A percentile compares a stretch with the other conserved stretches of the same genome.
Conservation (phyloP, 2,797 vertebrate species). For the Micromesistius poutassou region DNA sequence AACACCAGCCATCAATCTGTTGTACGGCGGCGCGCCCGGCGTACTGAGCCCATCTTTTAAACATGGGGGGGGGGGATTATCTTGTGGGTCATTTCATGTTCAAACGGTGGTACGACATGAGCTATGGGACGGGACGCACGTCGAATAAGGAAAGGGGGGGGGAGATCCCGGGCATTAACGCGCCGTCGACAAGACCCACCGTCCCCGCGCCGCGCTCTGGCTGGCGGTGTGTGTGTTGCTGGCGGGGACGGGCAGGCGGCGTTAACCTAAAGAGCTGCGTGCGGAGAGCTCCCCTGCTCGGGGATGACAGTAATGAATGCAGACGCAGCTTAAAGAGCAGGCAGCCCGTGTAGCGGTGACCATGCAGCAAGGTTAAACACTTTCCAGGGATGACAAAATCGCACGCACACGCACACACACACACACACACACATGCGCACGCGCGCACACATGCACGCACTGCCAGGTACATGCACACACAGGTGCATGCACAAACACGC, state of each 20-base stretch:
- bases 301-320: conserved; percentile 72
- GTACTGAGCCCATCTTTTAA: background rate
- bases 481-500: no score
- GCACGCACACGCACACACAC: background rate
- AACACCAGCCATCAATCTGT: background rate
- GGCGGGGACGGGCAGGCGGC: conserved; percentile 43
- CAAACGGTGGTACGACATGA: conserved; percentile 40
- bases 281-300: background rate
- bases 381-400: conserved; percentile 16
- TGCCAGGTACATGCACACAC: no score
- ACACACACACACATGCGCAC: background rate
- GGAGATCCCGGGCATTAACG: background rate
- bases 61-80: background rate
- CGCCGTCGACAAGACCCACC: background rate
- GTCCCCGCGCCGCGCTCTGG: conserved; percentile 34
- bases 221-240: conserved; percentile 40
- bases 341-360: conserved; percentile 40
- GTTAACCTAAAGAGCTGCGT: conserved; percentile 30
- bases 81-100: background rate
- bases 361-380: conserved; percentile 50
- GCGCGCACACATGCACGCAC: no score
- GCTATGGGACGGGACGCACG: conserved; percentile 19
- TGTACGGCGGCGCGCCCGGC: background rate
- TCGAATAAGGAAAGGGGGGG: background rate
- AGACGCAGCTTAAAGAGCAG: conserved; percentile 47